Conservation (phyloP, 2,113 vertebrate genomes). For the Lophura nycthemera region DNA sequence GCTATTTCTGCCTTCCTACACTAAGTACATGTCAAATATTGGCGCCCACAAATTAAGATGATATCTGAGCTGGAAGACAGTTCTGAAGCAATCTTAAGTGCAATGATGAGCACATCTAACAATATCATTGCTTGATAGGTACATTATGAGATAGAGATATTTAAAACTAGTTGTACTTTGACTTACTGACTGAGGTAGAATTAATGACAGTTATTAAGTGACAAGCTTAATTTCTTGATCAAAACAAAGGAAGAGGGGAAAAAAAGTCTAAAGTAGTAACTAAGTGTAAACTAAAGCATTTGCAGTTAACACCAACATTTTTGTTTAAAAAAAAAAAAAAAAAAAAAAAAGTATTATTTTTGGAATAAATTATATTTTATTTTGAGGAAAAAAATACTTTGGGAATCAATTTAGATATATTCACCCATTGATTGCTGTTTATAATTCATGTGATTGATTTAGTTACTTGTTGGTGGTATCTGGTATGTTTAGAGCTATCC, state of each 20-base stretch:
- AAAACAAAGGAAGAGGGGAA: background rate
- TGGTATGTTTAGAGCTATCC: background rate
- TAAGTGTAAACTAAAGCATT: background rate
- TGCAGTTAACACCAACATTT: background rate
- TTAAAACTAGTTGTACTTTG: background rate
- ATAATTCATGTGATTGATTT: background rate
- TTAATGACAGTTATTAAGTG: no score
- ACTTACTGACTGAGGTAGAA: background rate
- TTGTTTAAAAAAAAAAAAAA: no score
- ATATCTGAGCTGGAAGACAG: background rate
- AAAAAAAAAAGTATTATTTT: background rate
- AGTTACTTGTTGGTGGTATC: background rate
- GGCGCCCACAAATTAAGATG: background rate
- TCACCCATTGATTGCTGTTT: background rate
- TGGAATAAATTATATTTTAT: background rate
- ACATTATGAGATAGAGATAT: background rate
- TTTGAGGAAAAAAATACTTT: background rate
- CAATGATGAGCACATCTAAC: background rate
- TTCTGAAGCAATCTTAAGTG: background rate
- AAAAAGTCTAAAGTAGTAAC: background rate
- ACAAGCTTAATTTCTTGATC: background rate
- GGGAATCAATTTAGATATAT: background rate
- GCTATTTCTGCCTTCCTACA: background rate
- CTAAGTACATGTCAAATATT: no score
- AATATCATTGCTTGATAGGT: background rate